These are phyloP conservation scores for Psilopsiagon aurifrons DNA, from an alignment of 2,113 vertebrate genomes.

Conservation along the genomic window DNA sequence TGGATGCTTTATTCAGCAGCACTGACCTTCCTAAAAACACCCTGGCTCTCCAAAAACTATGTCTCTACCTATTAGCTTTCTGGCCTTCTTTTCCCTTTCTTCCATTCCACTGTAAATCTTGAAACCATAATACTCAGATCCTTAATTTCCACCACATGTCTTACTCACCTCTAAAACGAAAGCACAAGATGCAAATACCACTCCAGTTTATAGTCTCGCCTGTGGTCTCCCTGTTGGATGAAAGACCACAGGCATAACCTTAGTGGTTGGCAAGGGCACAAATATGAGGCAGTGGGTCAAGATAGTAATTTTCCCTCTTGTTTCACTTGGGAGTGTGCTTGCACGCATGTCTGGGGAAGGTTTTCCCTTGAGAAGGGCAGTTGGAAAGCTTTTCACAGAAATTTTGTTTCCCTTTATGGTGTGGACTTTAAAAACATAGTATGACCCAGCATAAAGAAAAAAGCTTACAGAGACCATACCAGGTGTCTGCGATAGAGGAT, in stretches of 20 bases:
- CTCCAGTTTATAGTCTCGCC: not conserved
- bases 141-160: not conserved
- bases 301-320: not conserved
- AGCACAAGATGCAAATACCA: not conserved
- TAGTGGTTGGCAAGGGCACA: not conserved
- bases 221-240: not conserved
- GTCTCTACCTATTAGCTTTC: not conserved
- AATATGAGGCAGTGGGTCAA: not conserved
- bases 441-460: not conserved
- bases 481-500: not conserved
- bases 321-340: not conserved
- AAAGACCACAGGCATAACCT: not conserved
- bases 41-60: not conserved
- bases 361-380: not conserved
- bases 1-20: not conserved
- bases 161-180: not conserved
- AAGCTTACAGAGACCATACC: not conserved
- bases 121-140: not conserved
- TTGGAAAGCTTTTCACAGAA: not conserved
- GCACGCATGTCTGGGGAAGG: accelerated
- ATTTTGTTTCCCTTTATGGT: not conserved
- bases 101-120: not conserved
- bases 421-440: not conserved
- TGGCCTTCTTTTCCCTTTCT: not conserved
- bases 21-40: not conserved